These are phyloP conservation scores for Carcina quercana DNA, from an alignment of 2,888 invertebrate species.

Conservation along the genomic window DNA sequence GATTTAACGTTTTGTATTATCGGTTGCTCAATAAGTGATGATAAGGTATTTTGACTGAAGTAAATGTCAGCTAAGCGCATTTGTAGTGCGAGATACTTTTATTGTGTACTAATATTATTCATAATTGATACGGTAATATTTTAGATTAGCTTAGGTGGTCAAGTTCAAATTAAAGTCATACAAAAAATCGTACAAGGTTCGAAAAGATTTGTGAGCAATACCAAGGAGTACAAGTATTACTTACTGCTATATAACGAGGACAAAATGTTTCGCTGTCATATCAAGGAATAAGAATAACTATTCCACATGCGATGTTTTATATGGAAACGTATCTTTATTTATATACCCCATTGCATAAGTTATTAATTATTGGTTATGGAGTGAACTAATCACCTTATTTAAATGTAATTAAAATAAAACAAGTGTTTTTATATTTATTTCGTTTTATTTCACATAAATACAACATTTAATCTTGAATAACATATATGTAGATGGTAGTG, in stretches of 20 bases:
- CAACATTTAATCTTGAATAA: too few relatives aligned
- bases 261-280: neutral
- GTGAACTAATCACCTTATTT: conserved; percentile 41
- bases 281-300: neutral
- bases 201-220: conserved; percentile 48
- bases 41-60: neutral
- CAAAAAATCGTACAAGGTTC: conserved; percentile 36
- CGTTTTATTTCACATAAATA: conserved; percentile 6
- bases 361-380: conserved; percentile 55
- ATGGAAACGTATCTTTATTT: conserved; percentile 37
- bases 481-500: too few relatives aligned
- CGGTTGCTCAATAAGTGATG: neutral
- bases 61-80: neutral
- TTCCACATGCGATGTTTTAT: conserved; percentile 2
- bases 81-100: neutral
- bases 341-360: conserved; percentile 47
- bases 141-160: conserved; percentile 28
- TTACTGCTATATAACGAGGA: conserved; percentile 20
- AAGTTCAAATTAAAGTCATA: conserved; percentile 42
- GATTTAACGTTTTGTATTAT: neutral
- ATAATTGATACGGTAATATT: conserved; percentile 18
- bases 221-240: conserved; percentile 44
- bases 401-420: conserved; percentile 7
- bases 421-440: conserved; percentile 13
- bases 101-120: neutral